Evolutionary conservation across 2,113 vertebrate genomes (phyloP).

Genomic region (Scartelaos histophorus): DNA sequence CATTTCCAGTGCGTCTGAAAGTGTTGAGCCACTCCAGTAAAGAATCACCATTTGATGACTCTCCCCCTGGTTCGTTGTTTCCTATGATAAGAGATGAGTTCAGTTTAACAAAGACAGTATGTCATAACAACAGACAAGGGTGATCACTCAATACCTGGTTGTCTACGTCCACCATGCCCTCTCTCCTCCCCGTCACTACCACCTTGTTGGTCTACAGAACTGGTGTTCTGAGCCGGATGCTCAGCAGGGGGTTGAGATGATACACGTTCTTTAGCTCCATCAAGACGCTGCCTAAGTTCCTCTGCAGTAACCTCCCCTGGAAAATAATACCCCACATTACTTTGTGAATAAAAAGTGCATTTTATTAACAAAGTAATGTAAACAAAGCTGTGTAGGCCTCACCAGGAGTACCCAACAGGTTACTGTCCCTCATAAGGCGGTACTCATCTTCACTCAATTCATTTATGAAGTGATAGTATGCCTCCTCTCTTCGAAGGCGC

Average conservation of each 20-base stretch:
- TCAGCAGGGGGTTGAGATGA: conserved; percentile 79
- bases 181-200: conserved; percentile 63
- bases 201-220: conserved; percentile 73
- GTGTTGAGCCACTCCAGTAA: conserved; percentile 91
- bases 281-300: conserved; percentile 88
- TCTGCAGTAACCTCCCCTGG: conserved; percentile 93
- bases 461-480: conserved; percentile 97
- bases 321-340: not conserved
- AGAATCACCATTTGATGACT: conserved; percentile 85
- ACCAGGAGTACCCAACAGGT: conserved; percentile 95
- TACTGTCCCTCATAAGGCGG: conserved; percentile 92
- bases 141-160: conserved; percentile 40
- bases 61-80: conserved; percentile 76
- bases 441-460: conserved; percentile 93
- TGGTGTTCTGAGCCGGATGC: conserved; percentile 68
- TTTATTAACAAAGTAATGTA: not conserved
- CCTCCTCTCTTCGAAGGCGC: conserved; percentile 92
- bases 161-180: conserved; percentile 51
- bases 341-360: conserved; percentile 3
- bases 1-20: conserved; percentile 89
- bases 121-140: not conserved
- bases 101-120: conserved; percentile 10
- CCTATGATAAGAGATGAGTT: conserved; percentile 74
- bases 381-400: conserved; percentile 28
- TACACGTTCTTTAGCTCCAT: conserved; percentile 86